phyloP scores from a whole-genome alignment of 2,797 vertebrate species.

The Gouania willdenowi region DNA sequence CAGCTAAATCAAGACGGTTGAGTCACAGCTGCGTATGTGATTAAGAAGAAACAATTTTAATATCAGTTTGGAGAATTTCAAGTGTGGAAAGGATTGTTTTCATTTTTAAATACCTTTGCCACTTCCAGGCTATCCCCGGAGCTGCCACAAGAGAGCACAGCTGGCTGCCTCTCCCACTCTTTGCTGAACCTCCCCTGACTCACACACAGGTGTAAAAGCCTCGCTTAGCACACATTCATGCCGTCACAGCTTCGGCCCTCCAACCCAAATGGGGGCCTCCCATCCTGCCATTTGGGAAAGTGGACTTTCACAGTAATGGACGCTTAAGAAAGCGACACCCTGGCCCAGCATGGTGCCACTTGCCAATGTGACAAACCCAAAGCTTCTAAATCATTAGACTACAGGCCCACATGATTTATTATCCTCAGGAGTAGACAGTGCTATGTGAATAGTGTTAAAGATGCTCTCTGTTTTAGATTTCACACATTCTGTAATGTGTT shows the following conservation, averaged over 20 bases:
- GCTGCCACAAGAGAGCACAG: constrained; percentile 69
- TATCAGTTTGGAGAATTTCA: constrained; percentile 32
- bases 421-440: constrained; percentile 50
- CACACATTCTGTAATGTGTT: constrained; percentile 78
- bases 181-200: constrained; percentile 43
- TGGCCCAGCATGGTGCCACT: constrained; percentile 67
- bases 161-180: constrained; percentile 57
- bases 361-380: constrained; percentile 67
- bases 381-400: constrained; percentile 69
- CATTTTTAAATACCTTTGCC: constrained; percentile 29
- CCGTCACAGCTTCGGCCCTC: constrained; percentile 43
- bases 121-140: constrained; percentile 55
- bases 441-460: constrained; percentile 65
- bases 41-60: constrained; percentile 32
- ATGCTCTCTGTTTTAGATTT: constrained; percentile 73
- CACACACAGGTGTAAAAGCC: constrained; percentile 71
- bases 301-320: constrained; percentile 72
- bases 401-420: constrained; percentile 73
- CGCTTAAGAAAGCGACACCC: constrained; percentile 74
- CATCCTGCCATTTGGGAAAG: constrained; percentile 76
- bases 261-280: constrained; percentile 71
- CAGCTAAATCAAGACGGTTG: constrained; percentile 19
- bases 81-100: constrained; percentile 28
- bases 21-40: constrained; percentile 33
- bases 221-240: constrained; percentile 45